These are phyloP conservation scores for Esox masquinongy DNA, from an alignment of 2,797 vertebrate species.

Conservation along the genomic window DNA sequence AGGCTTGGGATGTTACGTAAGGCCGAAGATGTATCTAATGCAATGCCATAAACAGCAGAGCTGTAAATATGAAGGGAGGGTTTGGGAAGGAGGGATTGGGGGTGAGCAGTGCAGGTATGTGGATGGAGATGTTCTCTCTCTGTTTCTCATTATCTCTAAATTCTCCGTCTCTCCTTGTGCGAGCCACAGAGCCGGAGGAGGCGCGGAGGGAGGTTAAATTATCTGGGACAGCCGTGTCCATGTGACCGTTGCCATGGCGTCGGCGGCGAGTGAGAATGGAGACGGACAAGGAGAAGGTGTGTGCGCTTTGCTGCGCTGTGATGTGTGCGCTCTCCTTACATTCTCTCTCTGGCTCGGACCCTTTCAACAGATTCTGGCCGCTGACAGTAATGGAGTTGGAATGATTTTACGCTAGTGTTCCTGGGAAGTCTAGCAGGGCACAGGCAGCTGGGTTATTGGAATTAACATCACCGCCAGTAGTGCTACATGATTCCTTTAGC, in stretches of 20 bases:
- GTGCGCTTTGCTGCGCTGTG: conserved; percentile 4
- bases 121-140: background rate
- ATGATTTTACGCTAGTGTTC: background rate
- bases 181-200: conserved; percentile 12
- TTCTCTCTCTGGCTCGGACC: background rate
- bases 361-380: background rate
- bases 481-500: background rate
- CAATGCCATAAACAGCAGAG: conserved; percentile 4
- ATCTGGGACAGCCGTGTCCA: conserved; percentile 62
- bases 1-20: conserved; percentile 14
- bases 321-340: background rate
- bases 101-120: background rate
- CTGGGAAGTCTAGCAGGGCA: background rate
- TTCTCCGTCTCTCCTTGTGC: background rate
- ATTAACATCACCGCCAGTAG: background rate
- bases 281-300: conserved; percentile 14
- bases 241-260: conserved; percentile 71
- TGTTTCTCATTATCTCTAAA: background rate
- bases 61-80: background rate
- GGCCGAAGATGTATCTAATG: background rate
- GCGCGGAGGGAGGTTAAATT: conserved; percentile 18
- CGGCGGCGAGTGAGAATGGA: conserved; percentile 20
- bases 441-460: background rate
- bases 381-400: background rate
- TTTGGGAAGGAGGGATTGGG: background rate